Evolutionary conservation across 2,797 vertebrate species (phyloP), one percentile per base, ranked within the genome.

Genomic region (Acanthornis magna): DNA sequence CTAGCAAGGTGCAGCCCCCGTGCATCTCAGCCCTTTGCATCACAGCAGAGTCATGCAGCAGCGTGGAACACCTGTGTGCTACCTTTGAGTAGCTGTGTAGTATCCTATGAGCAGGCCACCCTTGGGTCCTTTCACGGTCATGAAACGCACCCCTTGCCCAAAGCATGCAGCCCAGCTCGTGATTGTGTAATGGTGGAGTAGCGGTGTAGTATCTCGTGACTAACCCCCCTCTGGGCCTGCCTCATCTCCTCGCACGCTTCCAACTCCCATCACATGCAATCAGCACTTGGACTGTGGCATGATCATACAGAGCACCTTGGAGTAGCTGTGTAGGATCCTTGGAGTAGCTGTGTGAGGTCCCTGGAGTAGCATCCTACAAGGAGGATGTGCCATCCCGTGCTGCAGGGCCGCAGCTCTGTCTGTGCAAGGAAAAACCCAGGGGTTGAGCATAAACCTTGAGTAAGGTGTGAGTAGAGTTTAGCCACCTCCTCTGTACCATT

Each of bases 1-100:
- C 5, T 34, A 2, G 21, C 63, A 15, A 2, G 55, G 22, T 23
- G 0, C 27, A n/a, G 26, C 26, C 11, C 32, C 3, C 6, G 0
- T n/a, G 32, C 51, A 48, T 2, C 48, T n/a, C 8, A 0, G 16
- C 13, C 22, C 45, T 9, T 7, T 10, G 14, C 25, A 10, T 23
- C 11, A 0, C 2, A 0, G 17, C 9, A 1, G 47, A 11, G 47
- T 16, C 19, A 1, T 7, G 34, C 51, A 32, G 57, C 30, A 7
- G 9, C 0, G 0, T 36, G 51, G 63, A 48, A 9, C 5, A 25
- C 50, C 58, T 29, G 10, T 10, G 67, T 16, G 20, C 42, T 36
- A 17, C 48, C 43, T 48, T 8, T 5, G 51, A 58, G 34, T 51
- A 72, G 30, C 62, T 60, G 32, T 30, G 20, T 58, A 29, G 57